phyloP scores from a whole-genome alignment of 2,888 invertebrate species.

The Cheilosia vulpina region DNA sequence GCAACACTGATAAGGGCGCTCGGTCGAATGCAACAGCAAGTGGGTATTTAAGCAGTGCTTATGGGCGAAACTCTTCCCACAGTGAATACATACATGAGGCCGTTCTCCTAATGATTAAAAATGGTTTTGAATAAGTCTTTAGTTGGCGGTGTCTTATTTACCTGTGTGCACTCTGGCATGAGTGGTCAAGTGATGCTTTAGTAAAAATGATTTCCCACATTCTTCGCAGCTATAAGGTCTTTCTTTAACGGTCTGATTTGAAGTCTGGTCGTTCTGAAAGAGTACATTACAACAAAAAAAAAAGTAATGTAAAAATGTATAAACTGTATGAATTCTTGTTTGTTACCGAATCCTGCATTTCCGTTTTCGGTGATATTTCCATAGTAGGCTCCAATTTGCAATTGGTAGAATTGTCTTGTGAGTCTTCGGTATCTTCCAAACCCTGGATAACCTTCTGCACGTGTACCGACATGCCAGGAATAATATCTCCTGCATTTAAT shows the following conservation, averaged over 20 bases:
- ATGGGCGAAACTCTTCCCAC: slow-evolving; percentile 92
- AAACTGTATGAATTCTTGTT: neutral
- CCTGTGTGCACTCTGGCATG: slow-evolving; percentile 92
- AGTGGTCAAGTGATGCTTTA: slow-evolving; percentile 93
- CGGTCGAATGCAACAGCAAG: slow-evolving; percentile 91
- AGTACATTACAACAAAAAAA: neutral
- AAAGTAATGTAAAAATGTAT: neutral
- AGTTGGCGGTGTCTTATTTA: slow-evolving; percentile 76
- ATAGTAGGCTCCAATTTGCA: slow-evolving; percentile 83
- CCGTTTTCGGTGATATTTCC: slow-evolving; percentile 84
- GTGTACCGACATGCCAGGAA: slow-evolving; percentile 84
- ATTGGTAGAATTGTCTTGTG: slow-evolving; percentile 83
- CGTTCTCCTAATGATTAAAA: slow-evolving; percentile 85
- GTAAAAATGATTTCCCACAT: slow-evolving; percentile 92
- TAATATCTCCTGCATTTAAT: slow-evolving; percentile 81
- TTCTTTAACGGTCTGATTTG: slow-evolving; percentile 85
- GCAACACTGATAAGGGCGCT: slow-evolving; percentile 91
- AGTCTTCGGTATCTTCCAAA: slow-evolving; percentile 83
- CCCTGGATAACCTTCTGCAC: slow-evolving; percentile 84
- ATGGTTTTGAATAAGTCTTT: neutral
- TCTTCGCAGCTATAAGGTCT: slow-evolving; percentile 92
- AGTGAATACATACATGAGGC: slow-evolving; percentile 91
- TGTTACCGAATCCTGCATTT: slow-evolving; percentile 82
- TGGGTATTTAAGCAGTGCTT: slow-evolving; percentile 94
- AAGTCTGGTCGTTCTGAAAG: slow-evolving; percentile 81